Evolutionary conservation across 2,888 invertebrate genomes (phyloP).

Genomic region (Sacculina carcini): DNA sequence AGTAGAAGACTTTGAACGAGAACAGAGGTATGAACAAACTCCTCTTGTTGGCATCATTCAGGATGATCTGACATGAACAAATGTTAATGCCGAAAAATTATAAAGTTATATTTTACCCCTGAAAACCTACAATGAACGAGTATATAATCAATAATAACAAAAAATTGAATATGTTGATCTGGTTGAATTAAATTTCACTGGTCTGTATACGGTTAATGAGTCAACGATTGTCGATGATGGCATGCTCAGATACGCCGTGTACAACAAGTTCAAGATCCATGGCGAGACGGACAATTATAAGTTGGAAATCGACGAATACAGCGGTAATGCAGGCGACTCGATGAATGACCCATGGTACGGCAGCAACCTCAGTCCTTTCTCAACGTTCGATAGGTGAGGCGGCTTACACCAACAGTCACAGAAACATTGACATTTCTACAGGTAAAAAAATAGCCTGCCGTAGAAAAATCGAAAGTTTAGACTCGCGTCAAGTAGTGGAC

Average conservation of each 20-base stretch:
- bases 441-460: no score
- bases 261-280: conserved; percentile 73
- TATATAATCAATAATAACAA: no score
- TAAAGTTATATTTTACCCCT: not conserved
- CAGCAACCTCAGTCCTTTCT: conserved; percentile 75
- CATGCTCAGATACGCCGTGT: conserved; percentile 47
- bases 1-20: conserved; percentile 72
- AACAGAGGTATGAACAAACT: conserved; percentile 43
- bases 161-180: no score
- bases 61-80: not conserved
- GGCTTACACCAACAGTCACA: no score
- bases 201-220: not conserved
- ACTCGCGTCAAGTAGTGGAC: no score
- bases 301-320: conserved; percentile 69
- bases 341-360: conserved; percentile 83
- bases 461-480: no score
- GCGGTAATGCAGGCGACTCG: conserved; percentile 70
- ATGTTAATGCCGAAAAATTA: not conserved
- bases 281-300: conserved; percentile 76
- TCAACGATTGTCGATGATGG: not conserved
- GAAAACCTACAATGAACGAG: not conserved
- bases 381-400: conserved; percentile 63
- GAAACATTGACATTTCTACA: no score
- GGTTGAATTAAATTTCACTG: not conserved
- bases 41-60: not conserved